Evolutionary conservation across 2,113 vertebrate genomes (phyloP), one percentile per base, ranked within the genome.

Genomic region (Nettapus auritus): DNA sequence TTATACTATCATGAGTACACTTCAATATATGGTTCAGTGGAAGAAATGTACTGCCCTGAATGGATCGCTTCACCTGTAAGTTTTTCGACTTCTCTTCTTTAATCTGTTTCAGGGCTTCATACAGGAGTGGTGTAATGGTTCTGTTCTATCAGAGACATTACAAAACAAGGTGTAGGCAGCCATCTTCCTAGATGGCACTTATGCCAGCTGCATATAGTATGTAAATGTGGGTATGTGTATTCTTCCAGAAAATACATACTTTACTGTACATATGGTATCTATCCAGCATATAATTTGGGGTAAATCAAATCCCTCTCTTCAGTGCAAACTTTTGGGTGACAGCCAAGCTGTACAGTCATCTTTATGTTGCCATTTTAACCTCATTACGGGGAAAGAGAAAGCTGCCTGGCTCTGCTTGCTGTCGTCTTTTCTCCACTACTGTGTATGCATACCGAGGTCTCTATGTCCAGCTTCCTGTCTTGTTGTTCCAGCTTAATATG

Each of bases 271-370:
- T 82, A 67, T 80, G 66, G 48, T 93, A 68, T 78, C 81, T 70
- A 40, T 93, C 55, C 44, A 81, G 60, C 50, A 80, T 73, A 67
- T 85, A 78, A 60, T 81, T 63, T 84, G 64, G 36, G 59, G 28
- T 76, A 91, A 95, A 89, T 91, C 74, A 56, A 50, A 36, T 87
- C 77, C 88, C 48, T 95, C 79, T 80, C 56, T 92, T 94, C 84
- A 70, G 86, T 84, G 29, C 74, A 83, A 80, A 90, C 38, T 91
- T 89, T 70, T 91, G 88, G 67, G 71, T 85, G 59, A 13, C 33
- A 91, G 76, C 73, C 66, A 96, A 71, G 56, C 26, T 62, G 14
- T 91, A 29, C 76, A 56, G 8, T 68, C 71, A 60, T 89, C 85
- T 93, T 94, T 68, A 52, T 67, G 48, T 66, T 90, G 59, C 62